phyloP scores from a whole-genome alignment of 35 echinoderm and acorn worm species.

The Eucidaris tribuloides region DNA sequence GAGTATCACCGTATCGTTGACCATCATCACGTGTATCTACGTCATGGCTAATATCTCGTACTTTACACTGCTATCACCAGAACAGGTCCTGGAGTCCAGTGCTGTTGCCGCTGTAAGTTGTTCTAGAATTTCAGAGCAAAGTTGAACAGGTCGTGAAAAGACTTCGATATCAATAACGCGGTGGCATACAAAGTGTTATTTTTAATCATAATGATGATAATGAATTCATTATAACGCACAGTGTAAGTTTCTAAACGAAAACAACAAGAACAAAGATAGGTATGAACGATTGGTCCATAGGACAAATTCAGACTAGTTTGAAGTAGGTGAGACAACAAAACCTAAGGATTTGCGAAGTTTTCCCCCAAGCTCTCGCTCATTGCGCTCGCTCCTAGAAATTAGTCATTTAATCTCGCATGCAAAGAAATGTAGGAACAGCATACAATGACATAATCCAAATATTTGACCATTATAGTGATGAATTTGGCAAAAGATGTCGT shows the following conservation, averaged over 20 bases:
- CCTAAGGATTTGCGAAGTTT: too few relatives aligned
- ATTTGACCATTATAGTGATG: too few relatives aligned
- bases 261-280: too few relatives aligned
- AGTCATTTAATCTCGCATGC: too few relatives aligned
- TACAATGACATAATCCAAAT: too few relatives aligned
- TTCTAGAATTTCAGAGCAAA: background rate
- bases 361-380: too few relatives aligned
- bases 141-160: background rate
- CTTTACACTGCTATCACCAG: slow-evolving; percentile 56
- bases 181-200: background rate
- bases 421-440: too few relatives aligned
- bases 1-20: slow-evolving; percentile 46
- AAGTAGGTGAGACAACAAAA: too few relatives aligned
- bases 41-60: slow-evolving; percentile 68
- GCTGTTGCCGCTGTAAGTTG: slow-evolving; percentile 66
- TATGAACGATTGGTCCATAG: too few relatives aligned
- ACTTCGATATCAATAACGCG: background rate
- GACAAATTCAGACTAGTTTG: too few relatives aligned
- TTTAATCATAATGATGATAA: background rate
- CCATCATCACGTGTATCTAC: slow-evolving; percentile 48
- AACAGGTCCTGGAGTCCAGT: slow-evolving; percentile 46
- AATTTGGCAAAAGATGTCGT: too few relatives aligned
- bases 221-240: background rate
- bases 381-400: too few relatives aligned
- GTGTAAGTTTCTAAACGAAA: background rate